Evolutionary conservation across 2,888 invertebrate genomes (phyloP).

Genomic region (Microctonus aethiopoides): DNA sequence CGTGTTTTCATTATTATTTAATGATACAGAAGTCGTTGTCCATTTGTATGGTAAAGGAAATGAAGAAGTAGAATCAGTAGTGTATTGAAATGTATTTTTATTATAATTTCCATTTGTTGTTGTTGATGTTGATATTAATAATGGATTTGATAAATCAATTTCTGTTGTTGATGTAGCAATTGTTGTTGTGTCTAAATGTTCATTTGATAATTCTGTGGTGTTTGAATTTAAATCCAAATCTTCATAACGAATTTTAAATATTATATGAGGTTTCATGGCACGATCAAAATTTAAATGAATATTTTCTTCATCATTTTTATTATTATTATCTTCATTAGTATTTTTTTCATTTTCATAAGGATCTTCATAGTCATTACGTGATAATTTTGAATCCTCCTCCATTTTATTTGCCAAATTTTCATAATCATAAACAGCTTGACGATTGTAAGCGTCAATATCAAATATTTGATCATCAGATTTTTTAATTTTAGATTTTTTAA

Average conservation of each 20-base stretch:
- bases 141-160: not conserved
- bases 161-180: not conserved
- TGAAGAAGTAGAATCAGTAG: conserved; percentile 26
- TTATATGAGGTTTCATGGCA: conserved; percentile 58
- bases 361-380: conserved; percentile 28
- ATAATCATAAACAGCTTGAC: conserved; percentile 61
- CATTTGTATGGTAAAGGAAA: not conserved
- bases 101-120: conserved; percentile 12
- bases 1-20: not conserved
- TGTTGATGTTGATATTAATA: conserved; percentile 23
- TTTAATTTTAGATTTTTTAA: conserved; percentile 20
- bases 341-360: conserved; percentile 28
- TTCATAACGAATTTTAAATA: conserved; percentile 62
- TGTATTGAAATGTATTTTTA: conserved; percentile 20
- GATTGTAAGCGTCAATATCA: conserved; percentile 57
- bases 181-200: not conserved
- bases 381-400: conserved; percentile 37
- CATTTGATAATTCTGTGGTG: conserved; percentile 49
- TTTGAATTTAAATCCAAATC: conserved; percentile 60
- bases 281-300: conserved; percentile 50
- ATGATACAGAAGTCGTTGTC: not conserved
- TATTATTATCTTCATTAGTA: conserved; percentile 25
- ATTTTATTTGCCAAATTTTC: conserved; percentile 54
- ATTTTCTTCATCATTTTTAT: conserved; percentile 30
- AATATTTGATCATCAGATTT: conserved; percentile 27